Evolutionary conservation across 2,113 vertebrate genomes (phyloP).

Genomic region (Ivindomyrus marchei): DNA sequence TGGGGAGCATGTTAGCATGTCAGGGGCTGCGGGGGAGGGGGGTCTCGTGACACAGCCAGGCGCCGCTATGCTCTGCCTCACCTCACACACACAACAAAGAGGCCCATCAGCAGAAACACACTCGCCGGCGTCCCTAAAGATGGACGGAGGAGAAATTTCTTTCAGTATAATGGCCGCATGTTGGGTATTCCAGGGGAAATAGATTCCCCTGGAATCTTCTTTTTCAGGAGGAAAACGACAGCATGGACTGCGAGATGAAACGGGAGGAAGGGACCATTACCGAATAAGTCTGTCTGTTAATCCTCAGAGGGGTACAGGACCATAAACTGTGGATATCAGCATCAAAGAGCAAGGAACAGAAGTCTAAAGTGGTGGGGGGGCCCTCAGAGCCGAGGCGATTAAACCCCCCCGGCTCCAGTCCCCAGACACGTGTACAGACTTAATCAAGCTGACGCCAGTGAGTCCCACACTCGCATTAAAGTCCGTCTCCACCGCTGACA

Average conservation of each 20-base stretch:
- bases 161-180: neutral
- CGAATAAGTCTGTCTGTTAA: neutral
- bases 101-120: neutral
- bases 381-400: constrained; percentile 48
- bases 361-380: neutral
- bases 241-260: neutral
- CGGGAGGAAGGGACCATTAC: neutral
- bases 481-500: constrained; percentile 62
- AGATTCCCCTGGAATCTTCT: neutral
- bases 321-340: neutral
- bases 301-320: neutral
- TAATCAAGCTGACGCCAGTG: constrained; percentile 65
- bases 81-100: neutral
- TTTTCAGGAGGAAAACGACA: neutral
- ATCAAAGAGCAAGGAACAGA: neutral
- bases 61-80: neutral
- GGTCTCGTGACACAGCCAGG: neutral
- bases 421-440: constrained; percentile 63
- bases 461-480: constrained; percentile 58
- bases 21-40: neutral
- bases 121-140: neutral
- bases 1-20: neutral
- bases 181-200: neutral
- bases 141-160: neutral
- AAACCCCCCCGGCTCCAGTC: constrained; percentile 48